These are phyloP conservation scores for Oedothorax gibbosus DNA, from an alignment of 1,140 invertebrate species.

Conservation along the genomic window DNA sequence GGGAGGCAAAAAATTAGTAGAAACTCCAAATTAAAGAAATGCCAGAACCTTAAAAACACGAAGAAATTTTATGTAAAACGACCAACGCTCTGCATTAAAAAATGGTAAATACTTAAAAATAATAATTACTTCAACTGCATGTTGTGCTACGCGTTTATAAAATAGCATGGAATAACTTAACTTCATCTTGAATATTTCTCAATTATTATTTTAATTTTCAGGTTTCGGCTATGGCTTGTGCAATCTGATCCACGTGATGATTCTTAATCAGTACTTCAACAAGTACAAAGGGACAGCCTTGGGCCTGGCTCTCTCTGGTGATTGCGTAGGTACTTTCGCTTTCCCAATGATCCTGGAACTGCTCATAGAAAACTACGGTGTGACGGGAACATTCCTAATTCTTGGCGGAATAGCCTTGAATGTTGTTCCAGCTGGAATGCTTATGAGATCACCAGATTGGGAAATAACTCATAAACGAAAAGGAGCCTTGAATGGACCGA, in stretches of 20 bases:
- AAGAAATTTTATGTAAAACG: no score
- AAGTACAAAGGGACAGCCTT: constrained; percentile 65
- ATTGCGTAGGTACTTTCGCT: constrained; percentile 66
- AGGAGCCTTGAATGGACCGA: no score
- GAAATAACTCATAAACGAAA: no score
- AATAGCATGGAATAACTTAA: no score
- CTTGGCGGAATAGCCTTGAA: constrained; percentile 85
- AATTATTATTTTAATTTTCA: constrained; percentile 32
- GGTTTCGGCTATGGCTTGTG: constrained; percentile 66
- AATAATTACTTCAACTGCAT: no score
- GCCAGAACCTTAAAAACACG: no score
- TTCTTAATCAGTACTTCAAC: constrained; percentile 64
- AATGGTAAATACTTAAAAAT: no score
- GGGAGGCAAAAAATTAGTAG: no score
- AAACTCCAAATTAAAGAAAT: no score
- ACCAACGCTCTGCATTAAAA: no score
- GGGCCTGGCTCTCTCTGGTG: constrained; percentile 67
- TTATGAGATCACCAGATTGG: constrained; percentile 71
- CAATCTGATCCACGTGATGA: constrained; percentile 65
- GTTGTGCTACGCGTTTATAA: no score
- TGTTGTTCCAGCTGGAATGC: constrained; percentile 81
- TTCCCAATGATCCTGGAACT: constrained; percentile 66
- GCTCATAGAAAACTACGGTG: constrained; percentile 51
- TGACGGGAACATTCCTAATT: constrained; percentile 72
- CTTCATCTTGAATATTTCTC: not conserved